Evolutionary conservation across 30 jellyfish, hydroid and myxozoan genomes (phyloP).

Genomic region (Sanderia malayensis): DNA sequence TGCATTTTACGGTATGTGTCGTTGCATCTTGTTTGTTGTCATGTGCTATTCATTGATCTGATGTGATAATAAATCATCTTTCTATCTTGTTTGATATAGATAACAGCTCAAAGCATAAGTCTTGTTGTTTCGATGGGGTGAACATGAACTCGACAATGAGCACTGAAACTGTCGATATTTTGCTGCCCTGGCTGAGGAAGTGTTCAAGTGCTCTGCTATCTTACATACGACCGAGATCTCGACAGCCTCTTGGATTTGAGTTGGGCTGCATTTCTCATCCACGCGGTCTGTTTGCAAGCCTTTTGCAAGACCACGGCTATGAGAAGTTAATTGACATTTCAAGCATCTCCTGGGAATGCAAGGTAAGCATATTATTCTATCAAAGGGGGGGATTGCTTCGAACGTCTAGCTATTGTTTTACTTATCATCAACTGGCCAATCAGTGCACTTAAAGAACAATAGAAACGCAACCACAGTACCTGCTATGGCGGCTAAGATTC

Average conservation of each 20-base stretch:
- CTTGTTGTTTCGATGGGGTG: no score
- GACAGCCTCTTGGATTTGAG: constrained; percentile 57
- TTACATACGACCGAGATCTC: constrained; percentile 38
- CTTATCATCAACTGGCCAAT: neutral
- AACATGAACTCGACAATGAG: no score
- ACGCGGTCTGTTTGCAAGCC: constrained; percentile 38
- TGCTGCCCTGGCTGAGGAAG: neutral
- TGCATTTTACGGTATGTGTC: no score
- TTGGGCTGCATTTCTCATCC: constrained; percentile 23
- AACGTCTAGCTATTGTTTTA: neutral
- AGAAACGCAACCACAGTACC: no score
- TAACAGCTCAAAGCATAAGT: no score
- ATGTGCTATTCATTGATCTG: no score
- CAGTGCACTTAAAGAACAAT: no score
- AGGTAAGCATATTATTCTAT: constrained; percentile 35
- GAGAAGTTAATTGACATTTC: constrained; percentile 32
- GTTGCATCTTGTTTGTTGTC: no score
- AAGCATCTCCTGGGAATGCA: constrained; percentile 16
- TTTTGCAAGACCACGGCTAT: constrained; percentile 36
- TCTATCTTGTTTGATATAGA: no score
- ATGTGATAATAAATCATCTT: no score
- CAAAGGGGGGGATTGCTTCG: neutral
- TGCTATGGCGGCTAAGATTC: no score
- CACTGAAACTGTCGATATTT: no score
- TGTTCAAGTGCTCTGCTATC: constrained; percentile 20